Conservation (phyloP, 2,113 vertebrate genomes). For the Turdus rufiventris region DNA sequence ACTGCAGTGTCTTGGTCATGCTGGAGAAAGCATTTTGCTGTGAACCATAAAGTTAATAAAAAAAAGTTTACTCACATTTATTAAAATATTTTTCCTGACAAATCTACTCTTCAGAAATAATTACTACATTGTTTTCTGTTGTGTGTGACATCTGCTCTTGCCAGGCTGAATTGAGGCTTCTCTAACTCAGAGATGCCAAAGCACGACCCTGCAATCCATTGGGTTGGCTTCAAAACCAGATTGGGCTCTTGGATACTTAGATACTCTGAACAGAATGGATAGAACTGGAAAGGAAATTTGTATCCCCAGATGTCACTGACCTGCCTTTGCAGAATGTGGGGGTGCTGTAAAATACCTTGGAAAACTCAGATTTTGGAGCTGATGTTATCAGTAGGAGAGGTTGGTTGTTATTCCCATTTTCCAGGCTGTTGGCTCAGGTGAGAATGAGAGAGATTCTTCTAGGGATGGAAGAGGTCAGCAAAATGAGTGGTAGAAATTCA, state of each 20-base stretch:
- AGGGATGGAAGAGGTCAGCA: not conserved
- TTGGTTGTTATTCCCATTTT: not conserved
- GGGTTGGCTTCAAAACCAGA: not conserved
- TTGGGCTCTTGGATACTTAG: not conserved
- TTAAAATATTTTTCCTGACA: not conserved
- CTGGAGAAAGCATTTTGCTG: not conserved
- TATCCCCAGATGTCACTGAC: not conserved
- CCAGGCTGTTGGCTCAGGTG: not conserved
- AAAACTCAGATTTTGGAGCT: not conserved
- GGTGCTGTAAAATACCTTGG: not conserved
- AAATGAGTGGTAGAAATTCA: not conserved
- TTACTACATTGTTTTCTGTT: not conserved
- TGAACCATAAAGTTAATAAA: not conserved
- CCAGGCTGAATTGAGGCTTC: not conserved
- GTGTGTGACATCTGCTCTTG: not conserved
- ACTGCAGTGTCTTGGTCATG: not conserved
- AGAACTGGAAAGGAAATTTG: not conserved
- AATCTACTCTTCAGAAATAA: not conserved
- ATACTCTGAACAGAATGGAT: not conserved
- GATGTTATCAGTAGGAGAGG: not conserved
- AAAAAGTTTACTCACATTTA: not conserved
- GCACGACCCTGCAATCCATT: not conserved
- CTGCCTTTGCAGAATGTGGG: not conserved
- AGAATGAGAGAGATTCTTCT: not conserved
- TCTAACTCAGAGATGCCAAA: not conserved